Conservation (phyloP, 2,888 invertebrate species). For the Aporophyla lueneburgensis region DNA sequence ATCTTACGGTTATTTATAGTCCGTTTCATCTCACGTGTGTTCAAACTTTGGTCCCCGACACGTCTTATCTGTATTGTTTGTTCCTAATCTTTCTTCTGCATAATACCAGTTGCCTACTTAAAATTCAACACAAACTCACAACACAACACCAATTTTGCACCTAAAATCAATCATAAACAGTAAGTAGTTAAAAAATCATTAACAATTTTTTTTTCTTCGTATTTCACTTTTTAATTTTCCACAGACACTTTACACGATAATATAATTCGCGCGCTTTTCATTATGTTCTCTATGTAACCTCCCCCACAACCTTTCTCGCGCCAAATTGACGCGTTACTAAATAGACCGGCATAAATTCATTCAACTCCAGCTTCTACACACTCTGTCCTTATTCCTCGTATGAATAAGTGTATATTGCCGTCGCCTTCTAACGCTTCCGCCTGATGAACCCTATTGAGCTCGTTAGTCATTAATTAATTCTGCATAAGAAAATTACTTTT, state of each 20-base stretch:
- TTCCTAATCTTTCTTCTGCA: conserved; percentile 63
- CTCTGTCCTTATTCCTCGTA: conserved; percentile 73
- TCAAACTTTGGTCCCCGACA: conserved; percentile 79
- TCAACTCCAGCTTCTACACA: conserved; percentile 85
- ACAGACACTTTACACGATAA: conserved; percentile 66
- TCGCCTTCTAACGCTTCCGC: conserved; percentile 86
- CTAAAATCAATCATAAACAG: background rate
- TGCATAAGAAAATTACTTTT: conserved; percentile 91
- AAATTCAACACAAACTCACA: conserved; percentile 42
- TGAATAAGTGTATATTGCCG: conserved; percentile 55
- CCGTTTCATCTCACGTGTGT: conserved; percentile 79
- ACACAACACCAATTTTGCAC: conserved; percentile 43
- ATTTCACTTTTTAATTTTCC: conserved; percentile 51
- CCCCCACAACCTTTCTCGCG: conserved; percentile 86
- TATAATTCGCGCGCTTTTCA: conserved; percentile 83
- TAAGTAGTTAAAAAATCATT: background rate
- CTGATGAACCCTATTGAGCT: conserved; percentile 90
- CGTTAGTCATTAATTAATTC: conserved; percentile 91
- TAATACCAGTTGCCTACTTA: conserved; percentile 26
- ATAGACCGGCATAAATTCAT: conserved; percentile 90
- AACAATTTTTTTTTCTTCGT: conserved; percentile 29
- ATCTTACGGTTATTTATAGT: conserved; percentile 77
- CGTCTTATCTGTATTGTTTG: conserved; percentile 82
- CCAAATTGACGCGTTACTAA: conserved; percentile 90
- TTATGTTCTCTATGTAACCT: conserved; percentile 60